Evolutionary conservation across 2,888 invertebrate genomes (phyloP).

Genomic region (Omphaloscelis lunosa): DNA sequence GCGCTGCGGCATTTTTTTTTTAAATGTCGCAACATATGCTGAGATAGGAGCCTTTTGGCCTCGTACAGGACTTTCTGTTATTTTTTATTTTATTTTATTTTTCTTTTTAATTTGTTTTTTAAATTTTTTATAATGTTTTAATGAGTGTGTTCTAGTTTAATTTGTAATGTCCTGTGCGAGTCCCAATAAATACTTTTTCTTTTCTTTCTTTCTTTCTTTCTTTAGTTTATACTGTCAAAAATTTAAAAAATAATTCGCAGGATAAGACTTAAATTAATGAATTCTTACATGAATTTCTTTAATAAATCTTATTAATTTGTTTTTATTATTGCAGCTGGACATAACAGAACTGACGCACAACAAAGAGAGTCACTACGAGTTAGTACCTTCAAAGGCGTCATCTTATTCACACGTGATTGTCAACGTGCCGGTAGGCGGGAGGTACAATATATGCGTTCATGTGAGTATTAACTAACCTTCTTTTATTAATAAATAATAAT

Average conservation of each 20-base stretch:
- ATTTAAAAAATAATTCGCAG: not conserved
- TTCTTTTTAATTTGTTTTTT: no score
- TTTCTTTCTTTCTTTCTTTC: no score
- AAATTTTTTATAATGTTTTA: no score
- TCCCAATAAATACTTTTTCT: no score
- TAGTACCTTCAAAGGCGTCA: slow-evolving; percentile 87
- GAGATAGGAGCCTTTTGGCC: no score
- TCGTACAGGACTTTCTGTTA: no score
- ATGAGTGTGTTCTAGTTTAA: no score
- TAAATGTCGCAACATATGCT: no score
- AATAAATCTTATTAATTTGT: not conserved
- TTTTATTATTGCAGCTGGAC: slow-evolving; percentile 76
- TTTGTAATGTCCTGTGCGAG: no score
- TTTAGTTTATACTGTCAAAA: not conserved
- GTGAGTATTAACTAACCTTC: slow-evolving; percentile 71
- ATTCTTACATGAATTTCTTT: no score
- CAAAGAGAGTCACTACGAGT: slow-evolving; percentile 84
- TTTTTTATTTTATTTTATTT: no score
- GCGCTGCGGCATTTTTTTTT: no score
- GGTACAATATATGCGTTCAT: slow-evolving; percentile 87
- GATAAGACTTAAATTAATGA: not conserved
- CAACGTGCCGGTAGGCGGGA: slow-evolving; percentile 89
- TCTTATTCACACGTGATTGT: slow-evolving; percentile 89
- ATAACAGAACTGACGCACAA: slow-evolving; percentile 81
- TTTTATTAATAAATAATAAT: not conserved